Evolutionary conservation across 2,797 vertebrate species (phyloP).

Genomic region (Trachops cirrhosus): DNA sequence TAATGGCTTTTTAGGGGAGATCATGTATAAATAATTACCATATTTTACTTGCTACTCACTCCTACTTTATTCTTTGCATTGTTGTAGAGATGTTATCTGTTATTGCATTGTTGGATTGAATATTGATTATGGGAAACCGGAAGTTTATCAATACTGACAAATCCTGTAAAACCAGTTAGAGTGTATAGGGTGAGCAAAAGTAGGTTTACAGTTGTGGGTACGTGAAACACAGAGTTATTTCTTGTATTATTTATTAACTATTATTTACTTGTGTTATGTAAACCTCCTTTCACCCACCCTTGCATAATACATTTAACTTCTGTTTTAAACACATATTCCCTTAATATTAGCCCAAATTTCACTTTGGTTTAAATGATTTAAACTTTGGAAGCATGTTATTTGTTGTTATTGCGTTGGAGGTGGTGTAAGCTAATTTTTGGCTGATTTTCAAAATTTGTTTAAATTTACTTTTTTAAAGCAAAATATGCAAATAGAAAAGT

Average conservation of each 20-base stretch:
- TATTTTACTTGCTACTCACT: background rate
- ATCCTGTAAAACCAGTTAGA: background rate
- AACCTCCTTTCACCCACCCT: background rate
- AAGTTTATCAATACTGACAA: background rate
- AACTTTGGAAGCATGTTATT: background rate
- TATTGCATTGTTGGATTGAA: background rate
- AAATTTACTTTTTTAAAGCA: background rate
- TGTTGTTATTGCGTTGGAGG: background rate
- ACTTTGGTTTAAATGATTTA: background rate
- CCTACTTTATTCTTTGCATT: background rate
- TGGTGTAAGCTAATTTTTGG: background rate
- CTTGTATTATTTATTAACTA: background rate
- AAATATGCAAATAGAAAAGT: background rate
- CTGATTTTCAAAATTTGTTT: background rate
- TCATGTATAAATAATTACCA: background rate
- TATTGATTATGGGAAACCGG: background rate
- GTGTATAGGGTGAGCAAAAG: background rate
- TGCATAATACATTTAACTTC: background rate
- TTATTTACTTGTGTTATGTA: background rate
- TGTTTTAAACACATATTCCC: background rate
- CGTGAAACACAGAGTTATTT: background rate
- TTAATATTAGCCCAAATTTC: background rate
- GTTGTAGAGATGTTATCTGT: background rate
- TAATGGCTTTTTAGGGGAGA: background rate
- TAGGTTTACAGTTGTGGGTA: background rate